Evolutionary conservation across 2,797 vertebrate genomes (phyloP).

Genomic region (Gymnothorax reevesii): DNA sequence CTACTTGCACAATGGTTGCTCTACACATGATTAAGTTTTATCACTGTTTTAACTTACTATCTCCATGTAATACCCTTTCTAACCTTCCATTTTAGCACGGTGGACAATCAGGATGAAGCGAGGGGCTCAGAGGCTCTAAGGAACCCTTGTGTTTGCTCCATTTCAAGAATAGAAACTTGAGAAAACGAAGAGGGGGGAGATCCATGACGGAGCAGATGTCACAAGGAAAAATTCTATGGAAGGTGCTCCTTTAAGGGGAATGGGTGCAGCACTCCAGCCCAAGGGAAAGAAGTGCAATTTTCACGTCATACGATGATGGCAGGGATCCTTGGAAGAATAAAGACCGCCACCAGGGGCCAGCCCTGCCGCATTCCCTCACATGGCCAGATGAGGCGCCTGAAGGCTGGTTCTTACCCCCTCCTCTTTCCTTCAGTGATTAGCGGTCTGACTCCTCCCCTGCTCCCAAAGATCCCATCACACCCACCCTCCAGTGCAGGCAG

Average conservation of each 20-base stretch:
- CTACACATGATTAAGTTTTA: neutral
- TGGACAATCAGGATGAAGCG: constrained; percentile 11
- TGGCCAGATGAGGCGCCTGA: constrained; percentile 90
- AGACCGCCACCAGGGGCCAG: constrained; percentile 80
- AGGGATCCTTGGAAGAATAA: constrained; percentile 64
- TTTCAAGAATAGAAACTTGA: constrained; percentile 20
- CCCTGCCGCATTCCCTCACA: constrained; percentile 81
- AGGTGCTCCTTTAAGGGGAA: constrained; percentile 6
- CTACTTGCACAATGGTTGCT: neutral
- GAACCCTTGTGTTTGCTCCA: constrained; percentile 10
- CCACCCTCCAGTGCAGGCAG: constrained; percentile 73
- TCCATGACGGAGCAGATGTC: neutral
- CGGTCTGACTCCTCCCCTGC: constrained; percentile 80
- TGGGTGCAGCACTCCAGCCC: constrained; percentile 1
- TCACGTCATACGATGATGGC: neutral
- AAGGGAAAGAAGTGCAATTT: neutral
- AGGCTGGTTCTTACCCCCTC: constrained; percentile 82
- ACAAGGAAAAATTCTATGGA: neutral
- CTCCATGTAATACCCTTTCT: constrained; percentile 10
- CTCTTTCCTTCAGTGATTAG: constrained; percentile 90
- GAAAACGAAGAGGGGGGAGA: neutral
- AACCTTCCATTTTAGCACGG: constrained; percentile 4
- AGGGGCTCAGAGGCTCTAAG: constrained; percentile 15
- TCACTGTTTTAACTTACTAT: neutral
- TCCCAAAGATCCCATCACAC: constrained; percentile 75